Base-by-base conservation (phyloP, 1,140 invertebrate genomes). In the Tigriopus japonicus region DNA sequence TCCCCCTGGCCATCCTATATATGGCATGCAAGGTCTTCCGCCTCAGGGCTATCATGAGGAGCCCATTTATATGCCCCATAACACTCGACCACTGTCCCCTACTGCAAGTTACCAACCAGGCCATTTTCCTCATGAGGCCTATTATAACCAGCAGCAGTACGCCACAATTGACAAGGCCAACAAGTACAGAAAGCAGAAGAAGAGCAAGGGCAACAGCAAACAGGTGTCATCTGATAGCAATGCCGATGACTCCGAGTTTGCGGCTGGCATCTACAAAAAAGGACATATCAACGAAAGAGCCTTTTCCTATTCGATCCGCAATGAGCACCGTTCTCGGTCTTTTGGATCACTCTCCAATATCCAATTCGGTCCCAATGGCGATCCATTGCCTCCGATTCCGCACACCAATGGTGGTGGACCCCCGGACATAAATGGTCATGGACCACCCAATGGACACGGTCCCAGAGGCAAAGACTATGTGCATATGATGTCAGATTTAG, bases 281-380 rank as follows among this genome's bases (percentile, higher is more conserved):
- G 88, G 88, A 0, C 88, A 93, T 68, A 71, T 94, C 58, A 94
- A 94, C 70, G 89, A 94, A 70, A 74, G 88, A 52, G 89, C 89
- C 15, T 94, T 94, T 69, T 89, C 86, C 13, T 91, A 93, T 72
- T 91, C 87, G 55, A 94, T 94, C 66, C 75, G 88, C 53, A 87
- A 92, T 68, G 88, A 92, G 69, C 87, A 92, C 70, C 78, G 87
- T 53, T 89, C 87, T 67, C 77, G 88, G 49, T 91, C 87, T 64
- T 87, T 90, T 70, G 87, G 87, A 52, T 88, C 85, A 52, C 72
- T 93, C 66, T 86, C 88, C 21, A 91, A 87, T 67, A 72, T 92
- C 19, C 84, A 81, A 80, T 65, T 77, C 77, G 14, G 78, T 77
- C 40, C 65, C 65, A 49, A 49, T n/a, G 17, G 63, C 19, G 52